These are phyloP conservation scores for Melanocharis versteri DNA, from an alignment of 2,113 vertebrate species.

Conservation along the genomic window DNA sequence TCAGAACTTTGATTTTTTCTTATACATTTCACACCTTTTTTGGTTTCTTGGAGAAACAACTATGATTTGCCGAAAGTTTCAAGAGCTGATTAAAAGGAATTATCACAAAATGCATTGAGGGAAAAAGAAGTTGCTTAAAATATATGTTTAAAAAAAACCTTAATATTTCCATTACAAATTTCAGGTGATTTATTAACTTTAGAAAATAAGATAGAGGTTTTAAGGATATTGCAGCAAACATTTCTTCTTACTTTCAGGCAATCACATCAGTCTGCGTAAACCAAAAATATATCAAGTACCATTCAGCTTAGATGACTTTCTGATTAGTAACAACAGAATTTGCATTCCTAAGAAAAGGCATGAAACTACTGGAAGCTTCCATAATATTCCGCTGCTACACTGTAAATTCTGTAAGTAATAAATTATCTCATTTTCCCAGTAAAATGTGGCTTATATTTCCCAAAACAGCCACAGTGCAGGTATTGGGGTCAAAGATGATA, in stretches of 20 bases:
- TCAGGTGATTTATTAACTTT: neutral
- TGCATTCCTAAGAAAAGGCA: neutral
- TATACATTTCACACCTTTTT: neutral
- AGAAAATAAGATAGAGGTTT: neutral
- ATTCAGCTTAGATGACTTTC: neutral
- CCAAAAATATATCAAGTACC: neutral
- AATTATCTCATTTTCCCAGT: neutral
- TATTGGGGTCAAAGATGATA: neutral
- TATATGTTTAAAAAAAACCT: neutral
- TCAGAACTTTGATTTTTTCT: neutral
- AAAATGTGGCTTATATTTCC: neutral
- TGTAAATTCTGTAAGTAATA: neutral
- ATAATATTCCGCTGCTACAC: neutral
- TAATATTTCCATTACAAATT: neutral
- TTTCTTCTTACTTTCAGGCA: neutral
- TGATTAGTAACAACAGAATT: neutral
- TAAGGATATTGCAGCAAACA: neutral
- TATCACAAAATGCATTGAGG: neutral
- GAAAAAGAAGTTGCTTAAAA: neutral
- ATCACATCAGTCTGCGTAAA: neutral
- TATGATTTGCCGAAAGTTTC: neutral
- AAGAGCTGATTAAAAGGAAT: neutral
- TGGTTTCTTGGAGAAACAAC: neutral
- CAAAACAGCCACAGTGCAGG: neutral
- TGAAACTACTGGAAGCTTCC: neutral